phyloP scores from a whole-genome alignment of 1,140 invertebrate species.

The Orchestia grillus region DNA sequence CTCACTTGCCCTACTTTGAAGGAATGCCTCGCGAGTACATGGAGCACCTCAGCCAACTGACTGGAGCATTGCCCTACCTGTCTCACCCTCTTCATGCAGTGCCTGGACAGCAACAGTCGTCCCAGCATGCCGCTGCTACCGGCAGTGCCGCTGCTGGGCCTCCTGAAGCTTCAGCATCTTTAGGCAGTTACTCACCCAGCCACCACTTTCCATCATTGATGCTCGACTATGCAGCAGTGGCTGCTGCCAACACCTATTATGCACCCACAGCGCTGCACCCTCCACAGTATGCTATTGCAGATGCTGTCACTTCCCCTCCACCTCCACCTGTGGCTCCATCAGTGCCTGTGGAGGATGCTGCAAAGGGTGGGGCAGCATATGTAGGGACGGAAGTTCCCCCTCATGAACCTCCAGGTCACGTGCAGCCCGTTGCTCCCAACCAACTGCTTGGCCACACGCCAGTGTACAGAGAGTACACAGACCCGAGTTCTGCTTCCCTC shows the following conservation, averaged over 20 bases:
- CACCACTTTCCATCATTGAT: conserved; percentile 4
- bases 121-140: neutral
- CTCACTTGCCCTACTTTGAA: neutral
- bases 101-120: conserved; percentile 7
- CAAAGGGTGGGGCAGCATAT: neutral
- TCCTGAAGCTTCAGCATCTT: neutral
- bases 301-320: neutral
- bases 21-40: conserved; percentile 23
- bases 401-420: neutral
- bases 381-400: neutral
- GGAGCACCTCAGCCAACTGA: conserved; percentile 24
- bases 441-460: neutral
- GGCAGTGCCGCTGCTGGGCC: neutral
- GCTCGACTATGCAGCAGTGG: neutral
- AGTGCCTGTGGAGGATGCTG: neutral
- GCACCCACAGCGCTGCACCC: neutral
- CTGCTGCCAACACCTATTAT: conserved; percentile 1
- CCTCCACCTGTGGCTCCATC: neutral
- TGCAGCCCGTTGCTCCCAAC: neutral
- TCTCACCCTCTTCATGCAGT: conserved; percentile 1
- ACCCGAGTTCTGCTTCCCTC: neutral
- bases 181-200: neutral
- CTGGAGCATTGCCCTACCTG: neutral
- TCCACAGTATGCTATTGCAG: neutral
- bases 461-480: neutral